These are phyloP conservation scores for Ptilodon capucinus DNA, from an alignment of 2,888 invertebrate species.

Conservation along the genomic window DNA sequence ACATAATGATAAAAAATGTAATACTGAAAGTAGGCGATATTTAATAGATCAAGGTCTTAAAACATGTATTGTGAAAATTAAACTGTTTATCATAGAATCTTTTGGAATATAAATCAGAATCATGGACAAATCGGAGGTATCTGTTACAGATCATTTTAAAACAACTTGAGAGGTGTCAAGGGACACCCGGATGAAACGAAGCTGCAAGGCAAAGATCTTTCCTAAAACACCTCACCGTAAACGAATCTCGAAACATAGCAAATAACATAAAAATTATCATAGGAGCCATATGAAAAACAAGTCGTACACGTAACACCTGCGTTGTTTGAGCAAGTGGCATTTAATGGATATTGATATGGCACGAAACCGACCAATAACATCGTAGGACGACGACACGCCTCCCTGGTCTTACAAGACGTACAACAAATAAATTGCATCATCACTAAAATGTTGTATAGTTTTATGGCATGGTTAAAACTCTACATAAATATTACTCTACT, in stretches of 20 bases:
- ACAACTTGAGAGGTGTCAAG: too few species aligned
- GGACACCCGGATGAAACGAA: too few species aligned
- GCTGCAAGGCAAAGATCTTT: too few species aligned
- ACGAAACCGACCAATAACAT: conserved; percentile 25
- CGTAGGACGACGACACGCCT: conserved; percentile 27
- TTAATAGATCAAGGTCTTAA: background rate
- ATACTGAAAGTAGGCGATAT: background rate
- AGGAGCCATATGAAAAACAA: conserved; percentile 4
- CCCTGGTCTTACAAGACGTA: conserved; percentile 18
- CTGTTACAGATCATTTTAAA: too few species aligned
- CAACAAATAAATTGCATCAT: conserved; percentile 30
- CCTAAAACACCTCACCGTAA: background rate
- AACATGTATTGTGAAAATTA: background rate
- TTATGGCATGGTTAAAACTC: too few species aligned
- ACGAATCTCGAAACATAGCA: background rate
- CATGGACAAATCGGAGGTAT: too few species aligned
- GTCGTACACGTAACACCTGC: conserved; percentile 9
- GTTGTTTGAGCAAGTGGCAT: conserved; percentile 25
- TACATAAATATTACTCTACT: too few species aligned
- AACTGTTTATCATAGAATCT: too few species aligned
- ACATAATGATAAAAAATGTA: background rate
- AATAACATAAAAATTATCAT: conserved; percentile 5
- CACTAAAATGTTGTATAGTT: conserved; percentile 2
- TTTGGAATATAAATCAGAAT: too few species aligned
- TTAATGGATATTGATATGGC: conserved; percentile 17